Base-by-base conservation (phyloP, 1,140 invertebrate species). In the Leptinotarsa lineolata region DNA sequence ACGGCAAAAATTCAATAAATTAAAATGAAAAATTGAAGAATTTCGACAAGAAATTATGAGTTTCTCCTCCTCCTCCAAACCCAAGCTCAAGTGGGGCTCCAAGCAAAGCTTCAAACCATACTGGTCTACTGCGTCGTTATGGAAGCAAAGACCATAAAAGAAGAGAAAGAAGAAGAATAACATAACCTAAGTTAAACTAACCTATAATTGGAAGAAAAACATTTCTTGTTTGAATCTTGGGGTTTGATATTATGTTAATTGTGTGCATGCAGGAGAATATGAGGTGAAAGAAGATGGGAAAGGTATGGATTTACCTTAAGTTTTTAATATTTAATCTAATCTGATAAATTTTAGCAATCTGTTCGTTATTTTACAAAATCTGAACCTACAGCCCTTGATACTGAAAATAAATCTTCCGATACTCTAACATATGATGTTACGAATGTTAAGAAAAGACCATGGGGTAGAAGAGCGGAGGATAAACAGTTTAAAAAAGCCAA, bases 401-500 rank as follows among this genome's bases (percentile, higher is more conserved):
- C 24, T 21, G 12, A 45, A 22, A 21, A 60, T 54, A 59, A 48
- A 61, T 15, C 48, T 39, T 24, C 24, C 8, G 30, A 61, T 22
- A 21, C 3, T 18, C 5, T 20, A 18, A 39, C 46, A 21, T 73
- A 70, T 20, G 68, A 76, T 67, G 68, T 76, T n/a, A 63, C 20
- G n/a, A 70, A 76, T 58, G 16, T 73, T 12, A 75, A 76, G 69
- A 48, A 61, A 66, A 72, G 73, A 45, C 63, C 70, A 30, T 76
- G 75, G 75, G 75, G 77, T 22, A 59, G 75, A 74, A 73, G 70
- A 67, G 54, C 22, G 13, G 64, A 16, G 8, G 63, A 76, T 60
- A 60, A 16, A 68, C 67, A 73, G 69, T 22, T 61, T 70, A 63
- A 73, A 69, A 68, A 72, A 21, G 21, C 61, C 39, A 72, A 73